These are phyloP conservation scores for Sarcoramphus papa DNA, from an alignment of 2,797 vertebrate species.

Conservation along the genomic window DNA sequence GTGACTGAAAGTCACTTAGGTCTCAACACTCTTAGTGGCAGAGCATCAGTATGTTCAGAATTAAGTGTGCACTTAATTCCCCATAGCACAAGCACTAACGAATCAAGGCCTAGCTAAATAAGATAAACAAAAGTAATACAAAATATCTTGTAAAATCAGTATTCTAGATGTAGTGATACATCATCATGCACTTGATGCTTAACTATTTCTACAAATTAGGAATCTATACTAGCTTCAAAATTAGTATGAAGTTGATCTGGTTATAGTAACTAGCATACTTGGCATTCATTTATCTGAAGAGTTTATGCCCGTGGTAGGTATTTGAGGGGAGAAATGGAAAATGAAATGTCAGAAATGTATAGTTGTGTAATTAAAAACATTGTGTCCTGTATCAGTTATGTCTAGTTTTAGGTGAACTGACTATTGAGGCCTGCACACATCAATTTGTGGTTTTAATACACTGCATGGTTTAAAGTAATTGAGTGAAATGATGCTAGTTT, in stretches of 20 bases:
- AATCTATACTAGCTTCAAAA: neutral
- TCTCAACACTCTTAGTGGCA: neutral
- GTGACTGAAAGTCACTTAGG: neutral
- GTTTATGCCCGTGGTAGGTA: neutral
- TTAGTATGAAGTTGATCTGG: neutral
- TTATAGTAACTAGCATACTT: neutral
- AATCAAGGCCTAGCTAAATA: neutral
- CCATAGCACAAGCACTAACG: neutral
- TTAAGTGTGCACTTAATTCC: neutral
- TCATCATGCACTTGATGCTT: slow-evolving; percentile 25
- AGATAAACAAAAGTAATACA: neutral
- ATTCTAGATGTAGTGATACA: neutral
- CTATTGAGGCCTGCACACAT: neutral
- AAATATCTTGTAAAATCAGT: neutral
- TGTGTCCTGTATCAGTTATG: neutral
- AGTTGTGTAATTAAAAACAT: neutral
- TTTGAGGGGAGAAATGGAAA: neutral
- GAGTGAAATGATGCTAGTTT: neutral
- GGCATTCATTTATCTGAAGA: neutral
- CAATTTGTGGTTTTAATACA: fast-evolving
- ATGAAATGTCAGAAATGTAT: neutral
- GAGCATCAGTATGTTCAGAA: neutral
- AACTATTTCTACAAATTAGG: slow-evolving; percentile 36
- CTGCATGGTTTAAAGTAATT: neutral
- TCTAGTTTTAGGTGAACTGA: neutral